These are phyloP conservation scores for Hippasteria phrygiana DNA, from an alignment of 53 echinoderm and acorn worm species.

Conservation along the genomic window DNA sequence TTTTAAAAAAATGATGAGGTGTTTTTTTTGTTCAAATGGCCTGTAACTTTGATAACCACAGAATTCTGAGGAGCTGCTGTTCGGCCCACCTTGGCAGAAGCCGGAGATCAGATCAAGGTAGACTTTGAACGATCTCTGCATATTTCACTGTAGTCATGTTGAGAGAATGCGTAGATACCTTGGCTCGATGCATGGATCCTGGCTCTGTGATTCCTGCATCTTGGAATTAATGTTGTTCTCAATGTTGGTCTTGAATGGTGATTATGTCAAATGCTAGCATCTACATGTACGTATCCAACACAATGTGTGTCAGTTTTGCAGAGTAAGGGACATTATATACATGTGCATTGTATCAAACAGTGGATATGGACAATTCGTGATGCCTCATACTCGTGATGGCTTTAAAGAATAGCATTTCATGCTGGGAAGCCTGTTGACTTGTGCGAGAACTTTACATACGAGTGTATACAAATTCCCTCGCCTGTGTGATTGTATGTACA, in stretches of 20 bases:
- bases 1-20: too few species aligned
- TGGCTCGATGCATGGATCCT: not conserved
- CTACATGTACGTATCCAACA: not conserved
- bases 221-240: not conserved
- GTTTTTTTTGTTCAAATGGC: too few species aligned
- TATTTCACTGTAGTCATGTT: not conserved
- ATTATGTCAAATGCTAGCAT: not conserved
- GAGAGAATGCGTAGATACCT: constrained; percentile 8
- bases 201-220: not conserved
- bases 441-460: too few species aligned
- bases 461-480: too few species aligned
- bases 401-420: too few species aligned
- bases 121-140: constrained; percentile 29
- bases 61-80: constrained; percentile 11
- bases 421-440: too few species aligned
- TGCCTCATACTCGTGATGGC: too few species aligned
- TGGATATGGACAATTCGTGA: too few species aligned
- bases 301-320: not conserved
- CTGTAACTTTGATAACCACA: constrained; percentile 26
- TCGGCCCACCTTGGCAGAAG: not conserved
- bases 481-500: too few species aligned
- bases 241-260: not conserved
- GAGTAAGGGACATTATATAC: not conserved
- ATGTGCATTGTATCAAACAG: not conserved
- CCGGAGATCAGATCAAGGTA: constrained; percentile 24